Percentiles rank a stretch among this genome's conserved stretches.
These are phyloP conservation scores for Melanotaenia maccullochi DNA, from an alignment of 2,797 vertebrate genomes.

Conservation along the genomic window DNA sequence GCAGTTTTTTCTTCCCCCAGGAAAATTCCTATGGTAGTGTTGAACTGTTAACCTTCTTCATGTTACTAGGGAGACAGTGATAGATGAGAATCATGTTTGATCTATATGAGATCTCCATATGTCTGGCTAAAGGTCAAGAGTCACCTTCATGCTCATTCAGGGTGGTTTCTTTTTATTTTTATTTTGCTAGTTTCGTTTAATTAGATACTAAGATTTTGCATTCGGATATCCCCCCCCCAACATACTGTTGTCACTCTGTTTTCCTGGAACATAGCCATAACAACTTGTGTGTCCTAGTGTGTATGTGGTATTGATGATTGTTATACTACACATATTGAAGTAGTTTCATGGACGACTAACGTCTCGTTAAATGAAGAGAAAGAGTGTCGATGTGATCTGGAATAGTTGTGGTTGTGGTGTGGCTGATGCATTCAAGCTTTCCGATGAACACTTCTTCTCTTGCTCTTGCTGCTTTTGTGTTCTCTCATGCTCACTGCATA, in stretches of 20 bases:
- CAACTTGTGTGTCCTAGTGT: slow-evolving; percentile 10
- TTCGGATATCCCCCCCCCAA: slow-evolving; percentile 1
- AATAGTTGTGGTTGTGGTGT: slow-evolving; percentile 65
- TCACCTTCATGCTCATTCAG: background rate
- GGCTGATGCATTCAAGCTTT: slow-evolving; percentile 44
- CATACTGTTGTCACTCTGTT: slow-evolving; percentile 24
- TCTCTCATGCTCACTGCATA: background rate
- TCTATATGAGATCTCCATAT: slow-evolving; percentile 20
- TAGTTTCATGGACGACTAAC: slow-evolving; percentile 63
- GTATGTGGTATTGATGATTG: slow-evolving; percentile 50
- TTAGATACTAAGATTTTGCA: background rate
- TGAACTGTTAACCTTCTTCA: slow-evolving; percentile 7
- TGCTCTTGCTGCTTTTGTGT: slow-evolving; percentile 6
- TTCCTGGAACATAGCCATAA: slow-evolving; percentile 36
- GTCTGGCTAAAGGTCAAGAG: slow-evolving; percentile 32
- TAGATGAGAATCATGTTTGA: slow-evolving; percentile 18
- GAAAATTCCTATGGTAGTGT: background rate
- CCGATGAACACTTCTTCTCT: slow-evolving; percentile 16
- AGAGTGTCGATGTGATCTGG: slow-evolving; percentile 58
- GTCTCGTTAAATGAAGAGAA: slow-evolving; percentile 63
- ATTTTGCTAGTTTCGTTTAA: background rate
- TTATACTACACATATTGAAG: slow-evolving; percentile 62
- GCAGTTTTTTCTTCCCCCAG: background rate
- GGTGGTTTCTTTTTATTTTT: background rate
- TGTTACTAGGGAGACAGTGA: slow-evolving; percentile 17